Evolutionary conservation across 53 echinoderm and acorn worm species (phyloP).

Genomic region (Holothuria leucospilota): DNA sequence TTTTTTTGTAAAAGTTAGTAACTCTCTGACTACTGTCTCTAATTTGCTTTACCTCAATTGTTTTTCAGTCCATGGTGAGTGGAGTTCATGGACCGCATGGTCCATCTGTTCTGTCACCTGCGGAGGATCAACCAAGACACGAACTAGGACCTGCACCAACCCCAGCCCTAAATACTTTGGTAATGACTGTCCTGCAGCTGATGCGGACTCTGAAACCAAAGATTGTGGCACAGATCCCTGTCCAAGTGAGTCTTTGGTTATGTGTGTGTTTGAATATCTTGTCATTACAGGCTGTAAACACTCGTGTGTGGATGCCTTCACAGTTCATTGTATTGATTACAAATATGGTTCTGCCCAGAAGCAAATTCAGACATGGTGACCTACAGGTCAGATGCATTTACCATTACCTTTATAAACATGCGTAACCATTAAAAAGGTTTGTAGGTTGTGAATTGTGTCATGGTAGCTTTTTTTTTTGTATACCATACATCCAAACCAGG

Average conservation of each 20-base stretch:
- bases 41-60: not conserved
- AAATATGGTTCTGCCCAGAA: too few species aligned
- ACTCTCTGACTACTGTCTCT: not conserved
- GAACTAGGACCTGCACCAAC: slow-evolving; percentile 69
- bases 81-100: slow-evolving; percentile 73
- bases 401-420: too few species aligned
- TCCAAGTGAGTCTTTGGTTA: slow-evolving; percentile 67
- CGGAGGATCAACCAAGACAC: slow-evolving; percentile 67
- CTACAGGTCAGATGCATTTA: too few species aligned
- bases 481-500: too few species aligned
- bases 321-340: too few species aligned
- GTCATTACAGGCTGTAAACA: not conserved
- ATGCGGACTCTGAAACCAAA: slow-evolving; percentile 48
- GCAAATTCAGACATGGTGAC: too few species aligned
- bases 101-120: slow-evolving; percentile 74
- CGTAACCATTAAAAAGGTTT: too few species aligned
- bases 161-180: slow-evolving; percentile 67
- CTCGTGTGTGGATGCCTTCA: too few species aligned
- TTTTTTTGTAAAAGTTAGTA: not conserved
- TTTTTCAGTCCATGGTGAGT: slow-evolving; percentile 65
- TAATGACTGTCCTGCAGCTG: slow-evolving; percentile 64
- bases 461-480: too few species aligned
- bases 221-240: slow-evolving; percentile 72
- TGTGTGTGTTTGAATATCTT: too few species aligned
- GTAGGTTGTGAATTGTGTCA: too few species aligned